Evolutionary conservation across 2,888 invertebrate genomes (phyloP), one percentile per base, ranked within the genome.

Genomic region (Bellardia pandia): DNA sequence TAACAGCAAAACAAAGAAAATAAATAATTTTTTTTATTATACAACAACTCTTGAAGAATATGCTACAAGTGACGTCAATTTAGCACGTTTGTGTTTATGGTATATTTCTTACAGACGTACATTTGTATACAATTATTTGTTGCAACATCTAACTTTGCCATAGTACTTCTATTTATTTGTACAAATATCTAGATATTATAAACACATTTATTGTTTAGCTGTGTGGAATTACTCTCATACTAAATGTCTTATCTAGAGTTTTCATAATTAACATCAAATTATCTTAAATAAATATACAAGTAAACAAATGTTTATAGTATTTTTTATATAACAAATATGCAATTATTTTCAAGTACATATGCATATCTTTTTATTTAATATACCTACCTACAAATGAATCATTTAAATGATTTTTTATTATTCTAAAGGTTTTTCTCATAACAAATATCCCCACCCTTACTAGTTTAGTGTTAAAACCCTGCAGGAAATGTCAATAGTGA

Each of bases 51-150:
- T 64, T 71, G 40, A 53, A 75, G n/a, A 56, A 58, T 42, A 13
- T 80, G 51, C 16, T 81, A 64, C n/a, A 58, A 37, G 7, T 84
- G 84, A 78, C 72, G 84, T 68, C 48, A 78, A 84, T 74, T 74
- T 66, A 78, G 42, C 58, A 72, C 62, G 45, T 84, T 78, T 64
- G 42, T 37, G 37, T 37, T 37, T 37, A 37, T 40, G 30, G 7
- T 76, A 51, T 48, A n/a, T n/a, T n/a, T n/a, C n/a, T n/a, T n/a
- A 42, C 16, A 68, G 45, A 40, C 11, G 11, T 56, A 23, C 13
- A 48, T 45, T 45, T 60, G 7, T 37, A 11, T 66, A 37, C n/a
- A 51, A 30, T n/a, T 37, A 42, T 33, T 51, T 48, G 45, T 60
- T 60, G 48, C 60, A 62, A 51, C 40, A 53, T 62, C 48, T 13